Percentiles rank a stretch among this genome's conserved stretches.
phyloP scores from a whole-genome alignment of 2,113 vertebrate genomes.

The Eulacestoma nigropectus region DNA sequence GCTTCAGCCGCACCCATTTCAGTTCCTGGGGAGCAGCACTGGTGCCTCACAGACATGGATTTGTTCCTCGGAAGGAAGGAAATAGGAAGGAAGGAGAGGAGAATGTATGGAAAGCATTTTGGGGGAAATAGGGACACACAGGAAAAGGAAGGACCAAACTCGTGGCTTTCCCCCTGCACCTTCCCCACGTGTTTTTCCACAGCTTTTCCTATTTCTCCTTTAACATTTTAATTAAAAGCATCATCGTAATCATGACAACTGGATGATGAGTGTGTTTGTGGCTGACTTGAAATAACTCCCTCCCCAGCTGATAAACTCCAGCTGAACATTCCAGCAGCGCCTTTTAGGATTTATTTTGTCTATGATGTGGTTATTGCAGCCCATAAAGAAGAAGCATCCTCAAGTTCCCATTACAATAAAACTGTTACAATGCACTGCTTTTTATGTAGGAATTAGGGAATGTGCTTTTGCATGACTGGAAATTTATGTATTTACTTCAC shows the following conservation, averaged over 20 bases:
- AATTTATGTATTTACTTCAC: neutral
- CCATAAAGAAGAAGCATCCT: constrained; percentile 68
- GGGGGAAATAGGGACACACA: too few relatives aligned
- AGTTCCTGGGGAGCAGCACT: neutral
- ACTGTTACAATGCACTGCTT: constrained; percentile 45
- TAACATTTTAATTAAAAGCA: constrained; percentile 2
- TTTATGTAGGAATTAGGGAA: constrained; percentile 34
- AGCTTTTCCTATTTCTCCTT: neutral
- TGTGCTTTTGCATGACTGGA: neutral
- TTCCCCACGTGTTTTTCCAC: neutral
- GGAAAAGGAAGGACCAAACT: neutral
- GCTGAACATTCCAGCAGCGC: neutral
- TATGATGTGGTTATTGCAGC: constrained; percentile 51
- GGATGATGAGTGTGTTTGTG: neutral
- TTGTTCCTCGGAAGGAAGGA: neutral
- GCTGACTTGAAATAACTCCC: constrained; percentile 8
- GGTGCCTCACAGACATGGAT: neutral
- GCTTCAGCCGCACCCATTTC: rapidly evolving
- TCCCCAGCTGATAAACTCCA: constrained; percentile 26
- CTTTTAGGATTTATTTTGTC: constrained; percentile 54
- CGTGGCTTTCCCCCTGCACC: neutral
- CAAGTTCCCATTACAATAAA: constrained; percentile 62
- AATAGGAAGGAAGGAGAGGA: neutral
- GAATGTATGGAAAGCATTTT: neutral
- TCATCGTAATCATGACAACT: neutral